Percentiles rank a stretch among this genome's conserved stretches.
Evolutionary conservation across 2,113 vertebrate species (phyloP).

Genomic region (Piaya cayana): DNA sequence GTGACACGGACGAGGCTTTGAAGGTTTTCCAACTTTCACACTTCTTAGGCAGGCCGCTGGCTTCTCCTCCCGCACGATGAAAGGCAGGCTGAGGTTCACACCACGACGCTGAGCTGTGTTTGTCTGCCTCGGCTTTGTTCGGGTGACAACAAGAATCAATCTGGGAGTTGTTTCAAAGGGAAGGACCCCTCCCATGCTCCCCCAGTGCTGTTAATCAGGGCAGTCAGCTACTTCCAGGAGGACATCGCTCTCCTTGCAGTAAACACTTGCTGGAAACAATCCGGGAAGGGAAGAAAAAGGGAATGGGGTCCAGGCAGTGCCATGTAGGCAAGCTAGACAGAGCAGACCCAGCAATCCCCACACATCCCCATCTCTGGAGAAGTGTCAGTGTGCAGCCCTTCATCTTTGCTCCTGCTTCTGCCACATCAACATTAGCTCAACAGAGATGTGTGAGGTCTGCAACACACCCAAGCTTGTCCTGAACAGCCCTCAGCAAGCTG

Average conservation of each 20-base stretch:
- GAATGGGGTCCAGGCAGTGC: background rate
- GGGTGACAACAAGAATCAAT: background rate
- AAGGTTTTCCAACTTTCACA: background rate
- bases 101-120: background rate
- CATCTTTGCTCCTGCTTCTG: background rate
- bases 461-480: background rate
- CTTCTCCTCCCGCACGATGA: background rate
- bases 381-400: fast-evolving
- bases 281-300: background rate
- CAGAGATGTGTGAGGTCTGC: background rate
- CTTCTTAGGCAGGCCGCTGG: background rate
- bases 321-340: background rate
- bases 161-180: background rate
- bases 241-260: background rate
- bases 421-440: background rate
- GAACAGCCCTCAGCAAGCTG: background rate
- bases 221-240: background rate
- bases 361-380: background rate
- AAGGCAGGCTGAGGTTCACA: background rate
- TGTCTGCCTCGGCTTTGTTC: background rate
- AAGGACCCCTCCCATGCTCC: background rate
- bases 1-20: background rate
- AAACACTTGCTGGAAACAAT: background rate
- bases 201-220: background rate
- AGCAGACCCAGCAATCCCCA: background rate